Evolutionary conservation across 2,113 vertebrate genomes (phyloP), one percentile per base, ranked within the genome.

Genomic region (Alces alces): DNA sequence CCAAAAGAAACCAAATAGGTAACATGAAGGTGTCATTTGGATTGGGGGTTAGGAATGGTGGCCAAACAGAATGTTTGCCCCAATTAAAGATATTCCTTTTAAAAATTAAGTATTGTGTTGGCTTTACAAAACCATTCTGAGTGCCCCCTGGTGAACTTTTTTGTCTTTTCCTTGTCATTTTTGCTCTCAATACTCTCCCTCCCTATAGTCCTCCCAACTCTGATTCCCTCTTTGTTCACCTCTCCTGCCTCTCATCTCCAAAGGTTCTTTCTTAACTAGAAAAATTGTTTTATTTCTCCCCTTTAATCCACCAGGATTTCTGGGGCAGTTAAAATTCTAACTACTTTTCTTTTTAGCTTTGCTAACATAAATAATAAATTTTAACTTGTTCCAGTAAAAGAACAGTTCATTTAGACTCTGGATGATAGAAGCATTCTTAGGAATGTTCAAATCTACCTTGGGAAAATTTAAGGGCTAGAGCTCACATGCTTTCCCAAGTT

Each of bases 301-400:
- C n/a, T 79, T 73, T 60, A 85, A 82, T 89, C 21, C 16, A 78
- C 27, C 30, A 54, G 57, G 87, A 91, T 91, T 27, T 6, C 39
- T 50, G 58, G 7, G 36, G n/a, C 66, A 50, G 27, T 89, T 61
- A 30, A 36, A 76, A 88, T 82, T 82, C 45, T 54, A 23, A 14
- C 61, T 73, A 55, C 54, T 76, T 93, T 76, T 6, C n/a, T 80
- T 91, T 93, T 60, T 43, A 79, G 55, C 86, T 54, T 86, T 92
- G 55, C 25, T 36, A 55, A 73, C 14, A 61, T 80, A 80, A 54
- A 36, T 27, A 95, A 21, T 54, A 85, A 9, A 47, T 85, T 93
- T 95, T 58, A 86, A 89, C 23, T 86, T 52, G 5, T 58, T 79
- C 50, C 25, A 82, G 60, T 61, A 60, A 82, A 82, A 90, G 19